A percentile compares a stretch with the other conserved stretches of the same genome.
Evolutionary conservation across 2,113 vertebrate genomes (phyloP).

Genomic region (Orcinus orca): DNA sequence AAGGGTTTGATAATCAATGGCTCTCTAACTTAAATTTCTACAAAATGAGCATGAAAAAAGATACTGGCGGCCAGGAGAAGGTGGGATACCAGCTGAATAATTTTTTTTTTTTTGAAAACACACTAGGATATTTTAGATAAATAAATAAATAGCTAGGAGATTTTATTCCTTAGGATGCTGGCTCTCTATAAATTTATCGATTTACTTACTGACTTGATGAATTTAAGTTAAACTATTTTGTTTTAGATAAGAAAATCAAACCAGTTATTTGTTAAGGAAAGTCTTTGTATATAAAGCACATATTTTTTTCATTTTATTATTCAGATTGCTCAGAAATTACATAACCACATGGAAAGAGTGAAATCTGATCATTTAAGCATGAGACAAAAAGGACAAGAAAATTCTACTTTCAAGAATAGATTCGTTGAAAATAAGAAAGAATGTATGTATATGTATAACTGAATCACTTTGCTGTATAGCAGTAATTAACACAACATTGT

Average conservation of each 20-base stretch:
- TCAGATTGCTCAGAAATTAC: slow-evolving; percentile 8
- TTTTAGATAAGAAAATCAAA: not conserved
- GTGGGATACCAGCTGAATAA: not conserved
- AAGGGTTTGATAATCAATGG: not conserved
- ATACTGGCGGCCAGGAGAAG: not conserved
- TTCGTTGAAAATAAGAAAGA: not conserved
- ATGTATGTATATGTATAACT: not conserved
- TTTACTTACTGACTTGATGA: not conserved
- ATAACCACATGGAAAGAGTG: not conserved
- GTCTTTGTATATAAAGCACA: not conserved
- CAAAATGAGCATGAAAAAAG: not conserved
- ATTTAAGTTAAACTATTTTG: slow-evolving; percentile 19
- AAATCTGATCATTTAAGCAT: not conserved
- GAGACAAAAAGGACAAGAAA: not conserved
- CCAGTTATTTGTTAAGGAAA: not conserved
- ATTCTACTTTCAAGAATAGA: not conserved
- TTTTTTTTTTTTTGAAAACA: not conserved
- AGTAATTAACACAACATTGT: not conserved
- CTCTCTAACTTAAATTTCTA: slow-evolving; percentile 12
- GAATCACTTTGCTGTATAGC: not conserved
- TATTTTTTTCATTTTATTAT: slow-evolving; percentile 28
- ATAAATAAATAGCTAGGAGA: not conserved
- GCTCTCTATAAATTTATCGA: not conserved
- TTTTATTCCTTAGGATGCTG: not conserved
- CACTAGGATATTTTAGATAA: not conserved